Base-by-base conservation (phyloP, 2,113 vertebrate genomes). In the Ariopsis seemanni region DNA sequence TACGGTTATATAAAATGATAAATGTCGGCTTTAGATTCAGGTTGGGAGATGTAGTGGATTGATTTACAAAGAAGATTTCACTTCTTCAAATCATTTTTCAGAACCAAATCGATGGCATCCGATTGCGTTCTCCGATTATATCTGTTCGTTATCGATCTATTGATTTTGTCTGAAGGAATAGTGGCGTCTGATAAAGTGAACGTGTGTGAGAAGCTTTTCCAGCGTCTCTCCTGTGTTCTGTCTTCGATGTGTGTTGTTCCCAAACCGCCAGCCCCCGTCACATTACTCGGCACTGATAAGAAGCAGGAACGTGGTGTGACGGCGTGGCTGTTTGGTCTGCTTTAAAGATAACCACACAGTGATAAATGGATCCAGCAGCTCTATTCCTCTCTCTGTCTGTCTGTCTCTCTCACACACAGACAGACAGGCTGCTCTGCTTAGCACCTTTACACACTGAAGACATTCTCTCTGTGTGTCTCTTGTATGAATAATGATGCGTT, bases 311-410 rank as follows among this genome's bases (percentile, higher is more conserved):
- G 63, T 50, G 53, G 78, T 80, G 79, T 82, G 57, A 42, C 82
- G 85, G 82, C 55, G 30, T 60, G 79, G 74, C 57, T 7, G 79
- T 88, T 83, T 90, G 86, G 86, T 65, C 86, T 83, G 80, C 69
- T 78, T 83, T 82, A 87, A 71, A 80, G 88, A 83, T 87, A 89
- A 90, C 75, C 77, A 77, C 85, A 88, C 75, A 71, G 77, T 79
- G 85, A 90, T 87, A 86, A 84, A 63, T 86, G 58, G 77, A 82
- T 25, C 50, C 57, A 81, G 17, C 7, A 14, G 25, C 20, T 81
- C 18, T 84, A 50, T 34, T 62, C 17, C 20, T 27, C 14, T 17
- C 75, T 6, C 79, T 25, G 30, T 58, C 34, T 42, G 6, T 17
- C 75, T 6, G 57, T 25, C 57, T 57, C 53, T 25, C 79, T 22